Evolutionary conservation across 2,797 vertebrate species (phyloP).

Genomic region (Rhyacichthys aspro): DNA sequence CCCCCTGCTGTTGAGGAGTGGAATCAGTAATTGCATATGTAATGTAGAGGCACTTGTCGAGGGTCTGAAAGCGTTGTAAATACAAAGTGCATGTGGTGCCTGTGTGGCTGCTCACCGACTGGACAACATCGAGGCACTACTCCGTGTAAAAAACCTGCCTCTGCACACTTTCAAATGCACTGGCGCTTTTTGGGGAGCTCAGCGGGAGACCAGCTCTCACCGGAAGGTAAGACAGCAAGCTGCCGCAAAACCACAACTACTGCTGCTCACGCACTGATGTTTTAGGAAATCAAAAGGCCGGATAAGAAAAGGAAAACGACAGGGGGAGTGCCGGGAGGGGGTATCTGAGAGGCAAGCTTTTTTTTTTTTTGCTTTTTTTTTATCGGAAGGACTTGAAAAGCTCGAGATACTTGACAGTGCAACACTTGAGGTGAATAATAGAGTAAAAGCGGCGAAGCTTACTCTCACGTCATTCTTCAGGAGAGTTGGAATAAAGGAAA

Average conservation of each 20-base stretch:
- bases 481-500: conserved; percentile 12
- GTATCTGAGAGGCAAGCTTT: conserved; percentile 64
- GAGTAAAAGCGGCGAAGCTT: background rate
- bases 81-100: background rate
- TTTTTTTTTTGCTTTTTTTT: no score
- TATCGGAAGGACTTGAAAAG: conserved; percentile 62
- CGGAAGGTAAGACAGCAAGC: conserved; percentile 68
- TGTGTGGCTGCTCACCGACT: conserved; percentile 69
- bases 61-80: background rate
- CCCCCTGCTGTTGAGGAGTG: background rate
- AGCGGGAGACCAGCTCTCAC: conserved; percentile 72
- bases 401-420: conserved; percentile 69
- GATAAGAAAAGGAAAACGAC: conserved; percentile 72
- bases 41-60: background rate
- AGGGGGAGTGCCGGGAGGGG: conserved; percentile 66
- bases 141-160: conserved; percentile 69
- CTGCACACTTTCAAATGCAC: conserved; percentile 51
- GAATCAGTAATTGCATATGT: background rate
- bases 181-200: conserved; percentile 62
- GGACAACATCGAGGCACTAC: conserved; percentile 69
- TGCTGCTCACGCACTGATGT: conserved; percentile 75
- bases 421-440: conserved; percentile 46
- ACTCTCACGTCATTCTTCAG: background rate
- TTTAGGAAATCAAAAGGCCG: conserved; percentile 76
- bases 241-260: conserved; percentile 69